Conservation (phyloP, 2,797 vertebrate genomes). For the Xenopus petersii region DNA sequence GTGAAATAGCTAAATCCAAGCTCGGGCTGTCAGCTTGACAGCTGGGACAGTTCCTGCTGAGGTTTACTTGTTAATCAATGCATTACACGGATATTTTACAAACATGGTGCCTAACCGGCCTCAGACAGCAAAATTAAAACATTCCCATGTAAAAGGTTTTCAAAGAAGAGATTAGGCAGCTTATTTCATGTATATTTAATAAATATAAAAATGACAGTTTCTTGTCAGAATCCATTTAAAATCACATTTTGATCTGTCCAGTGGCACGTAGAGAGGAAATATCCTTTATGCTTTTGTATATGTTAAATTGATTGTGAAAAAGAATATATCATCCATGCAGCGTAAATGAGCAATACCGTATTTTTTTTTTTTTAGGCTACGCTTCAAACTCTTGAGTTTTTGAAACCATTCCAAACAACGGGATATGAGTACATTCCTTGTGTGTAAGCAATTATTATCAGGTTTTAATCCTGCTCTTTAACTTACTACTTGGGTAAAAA, state of each 20-base stretch:
- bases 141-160: slow-evolving; percentile 17
- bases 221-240: slow-evolving; percentile 3
- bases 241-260: slow-evolving; percentile 14
- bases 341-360: not conserved
- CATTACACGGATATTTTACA: slow-evolving; percentile 46
- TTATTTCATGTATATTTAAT: not conserved
- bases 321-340: not conserved
- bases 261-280: not conserved
- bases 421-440: too few species aligned
- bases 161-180: not conserved
- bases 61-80: slow-evolving; percentile 48
- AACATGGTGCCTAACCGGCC: slow-evolving; percentile 35
- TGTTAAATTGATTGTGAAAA: not conserved
- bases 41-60: slow-evolving; percentile 46
- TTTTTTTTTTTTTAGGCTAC: not conserved
- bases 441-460: too few species aligned
- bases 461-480: too few species aligned
- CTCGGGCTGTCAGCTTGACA: slow-evolving; percentile 37
- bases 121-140: slow-evolving; percentile 32
- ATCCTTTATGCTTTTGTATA: not conserved
- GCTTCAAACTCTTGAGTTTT: too few species aligned
- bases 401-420: too few species aligned
- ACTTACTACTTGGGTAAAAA: not conserved
- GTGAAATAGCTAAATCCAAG: slow-evolving; percentile 26
- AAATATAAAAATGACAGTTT: not conserved